These are phyloP conservation scores for Brenthis daphne DNA, from an alignment of 2,888 invertebrate genomes.

Conservation along the genomic window DNA sequence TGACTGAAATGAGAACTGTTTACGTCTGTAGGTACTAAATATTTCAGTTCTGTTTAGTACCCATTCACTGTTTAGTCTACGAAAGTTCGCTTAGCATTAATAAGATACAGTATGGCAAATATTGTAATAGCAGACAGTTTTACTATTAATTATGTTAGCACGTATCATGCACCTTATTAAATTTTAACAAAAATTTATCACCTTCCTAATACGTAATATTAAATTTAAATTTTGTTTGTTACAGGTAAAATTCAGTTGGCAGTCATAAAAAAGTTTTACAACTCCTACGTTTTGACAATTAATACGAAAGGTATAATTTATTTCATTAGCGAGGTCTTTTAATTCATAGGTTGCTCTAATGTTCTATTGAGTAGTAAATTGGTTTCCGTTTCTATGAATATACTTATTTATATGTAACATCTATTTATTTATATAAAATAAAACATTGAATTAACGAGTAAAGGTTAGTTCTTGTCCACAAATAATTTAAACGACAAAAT, in stretches of 20 bases:
- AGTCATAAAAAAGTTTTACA: constrained; percentile 27
- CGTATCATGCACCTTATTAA: neutral
- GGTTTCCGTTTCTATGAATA: no score
- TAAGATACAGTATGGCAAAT: neutral
- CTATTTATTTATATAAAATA: no score
- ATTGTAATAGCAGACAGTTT: neutral
- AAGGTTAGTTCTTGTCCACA: no score
- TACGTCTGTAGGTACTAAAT: constrained; percentile 23
- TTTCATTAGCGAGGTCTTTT: neutral
- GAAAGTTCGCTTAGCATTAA: neutral
- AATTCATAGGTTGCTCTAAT: neutral
- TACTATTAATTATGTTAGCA: neutral
- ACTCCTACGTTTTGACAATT: neutral
- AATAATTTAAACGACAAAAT: no score
- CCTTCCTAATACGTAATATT: constrained; percentile 1
- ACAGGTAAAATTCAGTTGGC: constrained; percentile 26
- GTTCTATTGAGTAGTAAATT: neutral
- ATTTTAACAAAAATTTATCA: neutral
- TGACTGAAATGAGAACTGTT: constrained; percentile 39
- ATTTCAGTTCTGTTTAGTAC: constrained; percentile 3
- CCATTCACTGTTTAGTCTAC: neutral
- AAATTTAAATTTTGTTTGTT: constrained; percentile 17
- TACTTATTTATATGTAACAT: no score
- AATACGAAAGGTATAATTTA: constrained; percentile 1
- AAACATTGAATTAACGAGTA: no score